Conservation (phyloP, 2,888 invertebrate species). For the Chrysina gloriosa region DNA sequence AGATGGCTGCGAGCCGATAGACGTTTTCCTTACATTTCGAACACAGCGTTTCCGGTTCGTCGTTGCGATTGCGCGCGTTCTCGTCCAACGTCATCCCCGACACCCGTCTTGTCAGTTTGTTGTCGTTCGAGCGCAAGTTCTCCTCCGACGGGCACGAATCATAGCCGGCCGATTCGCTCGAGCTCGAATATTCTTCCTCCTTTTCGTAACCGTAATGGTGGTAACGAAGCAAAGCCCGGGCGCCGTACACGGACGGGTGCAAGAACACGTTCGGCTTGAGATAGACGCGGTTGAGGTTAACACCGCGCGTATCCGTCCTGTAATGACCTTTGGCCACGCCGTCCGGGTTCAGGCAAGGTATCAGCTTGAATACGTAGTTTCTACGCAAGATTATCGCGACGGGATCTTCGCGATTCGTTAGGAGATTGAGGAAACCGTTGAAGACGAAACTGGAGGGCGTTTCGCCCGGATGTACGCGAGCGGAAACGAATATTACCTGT, state of each 20-base stretch:
- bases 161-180: slow-evolving; percentile 46
- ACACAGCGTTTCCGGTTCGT: slow-evolving; percentile 66
- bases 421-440: slow-evolving; percentile 86
- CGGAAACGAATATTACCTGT: slow-evolving; percentile 87
- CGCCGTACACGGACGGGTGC: slow-evolving; percentile 89
- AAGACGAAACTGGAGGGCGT: slow-evolving; percentile 92
- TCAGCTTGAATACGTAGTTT: slow-evolving; percentile 87
- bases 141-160: slow-evolving; percentile 41
- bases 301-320: slow-evolving; percentile 86
- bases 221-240: slow-evolving; percentile 81
- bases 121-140: slow-evolving; percentile 45
- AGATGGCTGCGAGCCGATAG: slow-evolving; percentile 62
- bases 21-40: slow-evolving; percentile 66
- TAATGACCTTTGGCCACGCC: slow-evolving; percentile 90
- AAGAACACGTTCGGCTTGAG: slow-evolving; percentile 78
- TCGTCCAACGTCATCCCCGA: slow-evolving; percentile 62
- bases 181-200: slow-evolving; percentile 41
- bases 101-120: slow-evolving; percentile 57
- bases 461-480: slow-evolving; percentile 92
- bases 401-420: slow-evolving; percentile 80
- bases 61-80: slow-evolving; percentile 49
- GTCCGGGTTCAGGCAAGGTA: slow-evolving; percentile 93
- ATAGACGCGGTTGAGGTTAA: slow-evolving; percentile 90
- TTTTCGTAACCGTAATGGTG: slow-evolving; percentile 75
- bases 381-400: slow-evolving; percentile 79